Evolutionary conservation across 2,888 invertebrate genomes (phyloP), one percentile per base, ranked within the genome.

Genomic region (Cosmorhoe ocellata): DNA sequence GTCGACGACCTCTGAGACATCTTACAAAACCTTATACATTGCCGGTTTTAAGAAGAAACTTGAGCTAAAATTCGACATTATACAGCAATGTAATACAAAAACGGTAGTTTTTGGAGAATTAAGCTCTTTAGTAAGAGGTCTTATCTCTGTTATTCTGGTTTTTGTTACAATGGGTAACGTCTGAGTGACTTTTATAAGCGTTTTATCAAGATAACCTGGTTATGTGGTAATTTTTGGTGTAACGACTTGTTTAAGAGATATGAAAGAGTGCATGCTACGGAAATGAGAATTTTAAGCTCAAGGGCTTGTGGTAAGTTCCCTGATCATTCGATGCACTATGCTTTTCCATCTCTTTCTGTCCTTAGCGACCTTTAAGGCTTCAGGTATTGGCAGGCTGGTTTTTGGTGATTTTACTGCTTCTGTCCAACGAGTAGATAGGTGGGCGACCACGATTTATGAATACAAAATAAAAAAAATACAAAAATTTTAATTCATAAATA

Each of bases 121-220:
- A n/a, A 7, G 24, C 3, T n/a, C 10, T 24, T 13, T 41, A 7
- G 32, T 42, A 42, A 12, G 2, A 9, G 24, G 24, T 24, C 1
- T 3, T 32, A 33, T 46, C 48, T 48, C 6, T 34, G 40, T 49
- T 27, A 30, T 33, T 30, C 8, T 18, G 26, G 31, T 37, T 44
- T 34, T 30, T 27, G 12, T 11, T 41, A 51, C 41, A 51, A 46
- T 41, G 37, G 5, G 14, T 32, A 28, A 33, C 34, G 47, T 34
- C 34, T 26, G 34, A 18, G 28, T 38, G 22, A 32, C 18, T 41
- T 51, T 51, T 51, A 42, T 36, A 30, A 26, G 24, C n/a, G 3
- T 45, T 42, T 40, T 51, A 51, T 51, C 51, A 41, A 46, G 51
- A 51, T 51, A 37, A 51, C 28, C 24, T 33, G 30, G 1, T 24